These are phyloP conservation scores for Protonemura montana DNA, from an alignment of 2,888 invertebrate species.

Conservation along the genomic window DNA sequence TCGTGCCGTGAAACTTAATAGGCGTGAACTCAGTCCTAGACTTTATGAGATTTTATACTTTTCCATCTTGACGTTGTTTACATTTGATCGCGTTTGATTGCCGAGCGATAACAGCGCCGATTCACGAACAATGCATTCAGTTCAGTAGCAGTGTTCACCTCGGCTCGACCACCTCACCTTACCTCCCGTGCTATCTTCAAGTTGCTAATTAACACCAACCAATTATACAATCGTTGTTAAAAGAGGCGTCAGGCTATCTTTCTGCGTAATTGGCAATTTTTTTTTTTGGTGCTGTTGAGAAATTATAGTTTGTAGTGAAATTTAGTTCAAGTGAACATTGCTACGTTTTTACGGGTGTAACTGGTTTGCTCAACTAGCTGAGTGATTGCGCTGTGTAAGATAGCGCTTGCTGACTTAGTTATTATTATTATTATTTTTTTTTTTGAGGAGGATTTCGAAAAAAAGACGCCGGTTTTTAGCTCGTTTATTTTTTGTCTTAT, in stretches of 20 bases:
- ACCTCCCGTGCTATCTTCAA: background rate
- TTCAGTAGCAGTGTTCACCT: background rate
- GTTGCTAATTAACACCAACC: background rate
- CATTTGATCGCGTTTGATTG: background rate
- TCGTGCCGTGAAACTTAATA: too few species aligned
- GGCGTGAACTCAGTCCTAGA: background rate
- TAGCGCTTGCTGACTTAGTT: too few species aligned
- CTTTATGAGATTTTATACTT: background rate
- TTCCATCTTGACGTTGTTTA: background rate
- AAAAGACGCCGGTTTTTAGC: too few species aligned
- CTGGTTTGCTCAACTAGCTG: too few species aligned
- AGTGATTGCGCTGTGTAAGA: too few species aligned
- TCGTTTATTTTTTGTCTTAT: too few species aligned
- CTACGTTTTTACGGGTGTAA: background rate
- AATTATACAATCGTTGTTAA: too few species aligned
- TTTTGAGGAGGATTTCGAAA: too few species aligned
- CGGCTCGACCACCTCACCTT: too few species aligned
- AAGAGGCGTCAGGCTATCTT: background rate
- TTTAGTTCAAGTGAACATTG: background rate
- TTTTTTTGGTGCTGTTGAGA: background rate
- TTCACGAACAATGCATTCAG: background rate
- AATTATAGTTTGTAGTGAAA: background rate
- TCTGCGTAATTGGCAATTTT: background rate
- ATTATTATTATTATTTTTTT: too few species aligned
- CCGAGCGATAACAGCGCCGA: background rate